Evolutionary conservation across 2,113 vertebrate genomes (phyloP).

Genomic region (Lamprologus ornatipinnis): DNA sequence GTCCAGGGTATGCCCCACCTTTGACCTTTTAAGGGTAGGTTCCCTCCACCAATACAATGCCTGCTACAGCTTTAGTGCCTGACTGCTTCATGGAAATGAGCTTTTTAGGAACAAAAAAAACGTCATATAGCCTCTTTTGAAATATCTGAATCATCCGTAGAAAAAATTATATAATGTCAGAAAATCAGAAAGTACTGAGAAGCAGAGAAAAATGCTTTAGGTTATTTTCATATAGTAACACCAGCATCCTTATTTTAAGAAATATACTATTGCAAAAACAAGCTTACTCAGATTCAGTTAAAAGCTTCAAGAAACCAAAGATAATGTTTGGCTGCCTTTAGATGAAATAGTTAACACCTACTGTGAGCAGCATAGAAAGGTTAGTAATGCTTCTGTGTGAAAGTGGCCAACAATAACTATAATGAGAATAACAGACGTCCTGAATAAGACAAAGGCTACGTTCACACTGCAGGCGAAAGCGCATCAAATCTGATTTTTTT

Average conservation of each 20-base stretch:
- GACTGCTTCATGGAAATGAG: neutral
- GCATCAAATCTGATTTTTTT: too few relatives aligned
- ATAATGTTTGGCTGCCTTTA: neutral
- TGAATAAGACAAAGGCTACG: neutral
- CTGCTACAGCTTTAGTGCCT: neutral
- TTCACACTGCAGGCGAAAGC: too few relatives aligned
- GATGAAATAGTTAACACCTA: neutral
- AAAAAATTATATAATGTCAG: neutral
- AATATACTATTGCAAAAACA: fast-evolving
- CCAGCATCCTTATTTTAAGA: neutral
- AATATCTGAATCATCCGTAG: neutral
- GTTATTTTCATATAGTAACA: neutral
- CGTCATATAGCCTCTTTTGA: fast-evolving
- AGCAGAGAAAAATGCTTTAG: neutral
- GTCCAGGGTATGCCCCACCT: neutral
- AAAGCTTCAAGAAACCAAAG: neutral
- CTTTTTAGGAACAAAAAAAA: neutral
- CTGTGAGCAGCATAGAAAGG: neutral
- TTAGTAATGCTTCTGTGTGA: neutral
- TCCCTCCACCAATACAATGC: neutral
- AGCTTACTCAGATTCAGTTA: neutral
- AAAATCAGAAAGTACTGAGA: neutral
- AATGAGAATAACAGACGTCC: neutral
- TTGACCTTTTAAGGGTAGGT: neutral
- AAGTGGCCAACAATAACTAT: neutral